Percentiles rank a stretch among this genome's conserved stretches.
Evolutionary conservation across 2,888 invertebrate genomes (phyloP).

Genomic region (Glyphotaelius pellucidus): DNA sequence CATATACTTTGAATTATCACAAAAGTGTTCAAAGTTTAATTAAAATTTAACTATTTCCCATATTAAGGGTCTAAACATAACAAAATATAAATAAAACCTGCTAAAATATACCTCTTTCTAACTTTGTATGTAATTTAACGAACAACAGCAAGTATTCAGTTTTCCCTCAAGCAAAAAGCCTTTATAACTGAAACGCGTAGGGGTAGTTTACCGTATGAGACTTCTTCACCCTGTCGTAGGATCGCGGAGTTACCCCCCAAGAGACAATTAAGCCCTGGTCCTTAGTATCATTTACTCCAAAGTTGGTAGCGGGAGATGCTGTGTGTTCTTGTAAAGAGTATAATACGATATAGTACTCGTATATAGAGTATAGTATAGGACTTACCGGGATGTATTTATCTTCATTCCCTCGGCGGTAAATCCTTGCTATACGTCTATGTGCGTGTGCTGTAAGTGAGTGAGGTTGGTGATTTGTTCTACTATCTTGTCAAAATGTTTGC

Average conservation of each 20-base stretch:
- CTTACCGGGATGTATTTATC: background rate
- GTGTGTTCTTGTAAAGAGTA: background rate
- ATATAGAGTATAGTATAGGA: no score
- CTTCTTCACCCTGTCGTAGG: background rate
- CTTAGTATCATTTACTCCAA: slow-evolving; percentile 38
- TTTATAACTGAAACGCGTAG: background rate
- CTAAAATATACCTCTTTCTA: background rate
- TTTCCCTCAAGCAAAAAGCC: background rate
- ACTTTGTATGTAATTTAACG: background rate
- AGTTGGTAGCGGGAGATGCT: background rate
- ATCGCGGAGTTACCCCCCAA: slow-evolving; percentile 18
- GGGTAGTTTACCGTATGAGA: background rate
- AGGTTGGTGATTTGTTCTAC: slow-evolving; percentile 14
- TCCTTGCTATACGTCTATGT: background rate
- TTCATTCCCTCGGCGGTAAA: background rate
- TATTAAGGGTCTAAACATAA: background rate
- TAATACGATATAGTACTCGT: background rate
- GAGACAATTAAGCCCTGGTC: slow-evolving; percentile 34
- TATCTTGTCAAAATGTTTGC: background rate
- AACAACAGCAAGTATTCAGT: background rate
- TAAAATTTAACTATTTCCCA: background rate
- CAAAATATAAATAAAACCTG: background rate
- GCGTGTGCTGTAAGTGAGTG: background rate
- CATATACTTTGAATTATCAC: no score
- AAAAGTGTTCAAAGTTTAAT: background rate